Conservation (phyloP, 2,888 invertebrate species). For the Anoplius nigerrimus region DNA sequence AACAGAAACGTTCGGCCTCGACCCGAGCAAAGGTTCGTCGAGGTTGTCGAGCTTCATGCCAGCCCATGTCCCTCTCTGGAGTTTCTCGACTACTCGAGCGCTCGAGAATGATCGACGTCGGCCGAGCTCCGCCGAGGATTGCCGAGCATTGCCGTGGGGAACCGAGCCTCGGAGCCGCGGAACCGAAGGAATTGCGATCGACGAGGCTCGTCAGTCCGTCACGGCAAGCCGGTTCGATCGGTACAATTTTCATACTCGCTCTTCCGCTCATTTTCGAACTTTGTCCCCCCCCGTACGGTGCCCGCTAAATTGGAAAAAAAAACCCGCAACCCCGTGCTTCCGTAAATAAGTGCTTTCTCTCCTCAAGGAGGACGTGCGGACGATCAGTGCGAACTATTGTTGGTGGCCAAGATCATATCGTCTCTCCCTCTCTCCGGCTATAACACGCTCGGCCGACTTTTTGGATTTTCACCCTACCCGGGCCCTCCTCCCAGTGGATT, state of each 20-base stretch:
- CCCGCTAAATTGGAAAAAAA: background rate
- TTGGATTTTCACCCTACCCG: slow-evolving; percentile 43
- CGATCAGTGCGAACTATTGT: slow-evolving; percentile 51
- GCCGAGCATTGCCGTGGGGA: slow-evolving; percentile 39
- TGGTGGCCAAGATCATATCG: slow-evolving; percentile 36
- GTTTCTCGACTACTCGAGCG: slow-evolving; percentile 15
- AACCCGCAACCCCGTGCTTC: slow-evolving; percentile 16
- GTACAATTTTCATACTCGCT: slow-evolving; percentile 33
- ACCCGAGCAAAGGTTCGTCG: slow-evolving; percentile 61
- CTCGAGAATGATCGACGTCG: slow-evolving; percentile 32
- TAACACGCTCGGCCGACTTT: slow-evolving; percentile 19
- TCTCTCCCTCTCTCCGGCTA: slow-evolving; percentile 12
- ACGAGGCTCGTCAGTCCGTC: slow-evolving; percentile 54
- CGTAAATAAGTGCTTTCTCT: background rate
- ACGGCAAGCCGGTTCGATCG: slow-evolving; percentile 58
- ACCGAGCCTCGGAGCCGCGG: slow-evolving; percentile 28
- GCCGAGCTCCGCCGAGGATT: slow-evolving; percentile 30
- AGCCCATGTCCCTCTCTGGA: slow-evolving; percentile 3
- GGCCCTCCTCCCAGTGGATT: slow-evolving; percentile 47
- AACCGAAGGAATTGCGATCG: slow-evolving; percentile 34
- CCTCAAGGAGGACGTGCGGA: slow-evolving; percentile 18
- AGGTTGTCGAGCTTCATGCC: slow-evolving; percentile 53
- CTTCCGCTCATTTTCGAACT: slow-evolving; percentile 16
- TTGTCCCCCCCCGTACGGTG: background rate
- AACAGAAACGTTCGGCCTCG: slow-evolving; percentile 59